Percentiles rank a stretch among this genome's conserved stretches.
Conservation (phyloP, 2,888 invertebrate genomes). For the Amphipyra tragopoginis region DNA sequence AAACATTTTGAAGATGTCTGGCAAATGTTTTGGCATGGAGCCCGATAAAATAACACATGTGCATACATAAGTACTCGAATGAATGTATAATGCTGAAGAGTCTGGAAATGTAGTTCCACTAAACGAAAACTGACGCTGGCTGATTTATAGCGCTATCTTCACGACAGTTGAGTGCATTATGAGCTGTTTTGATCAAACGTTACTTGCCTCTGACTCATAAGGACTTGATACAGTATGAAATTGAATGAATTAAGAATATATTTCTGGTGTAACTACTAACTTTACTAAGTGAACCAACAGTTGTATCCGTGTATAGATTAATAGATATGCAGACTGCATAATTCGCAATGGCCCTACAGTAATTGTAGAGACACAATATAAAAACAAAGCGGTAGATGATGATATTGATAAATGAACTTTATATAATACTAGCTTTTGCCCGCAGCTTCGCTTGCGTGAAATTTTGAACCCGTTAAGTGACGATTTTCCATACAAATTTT, state of each 20-base stretch:
- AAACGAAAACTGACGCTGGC: slow-evolving; percentile 65
- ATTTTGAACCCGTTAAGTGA: no score
- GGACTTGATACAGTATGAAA: slow-evolving; percentile 25
- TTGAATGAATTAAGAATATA: slow-evolving; percentile 37
- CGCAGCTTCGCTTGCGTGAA: no score
- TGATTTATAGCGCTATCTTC: slow-evolving; percentile 63
- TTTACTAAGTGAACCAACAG: slow-evolving; percentile 1
- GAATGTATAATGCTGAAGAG: slow-evolving; percentile 54
- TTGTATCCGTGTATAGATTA: slow-evolving; percentile 4
- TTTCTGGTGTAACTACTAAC: slow-evolving; percentile 8
- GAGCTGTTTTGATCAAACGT: slow-evolving; percentile 59
- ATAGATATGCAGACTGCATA: slow-evolving; percentile 31
- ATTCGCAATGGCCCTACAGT: slow-evolving; percentile 7
- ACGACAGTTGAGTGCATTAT: slow-evolving; percentile 63
- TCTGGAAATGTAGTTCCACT: slow-evolving; percentile 57
- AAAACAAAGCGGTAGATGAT: slow-evolving; percentile 16
- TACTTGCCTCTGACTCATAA: slow-evolving; percentile 50
- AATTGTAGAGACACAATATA: slow-evolving; percentile 11
- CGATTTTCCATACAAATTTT: no score
- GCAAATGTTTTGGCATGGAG: slow-evolving; percentile 68
- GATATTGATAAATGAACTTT: slow-evolving; percentile 22
- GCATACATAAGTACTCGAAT: slow-evolving; percentile 41
- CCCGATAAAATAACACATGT: slow-evolving; percentile 59
- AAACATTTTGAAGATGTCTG: slow-evolving; percentile 63
- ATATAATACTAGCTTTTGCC: no score